These are phyloP conservation scores for Nephrotoma flavescens DNA, from an alignment of 2,888 invertebrate species.

Conservation along the genomic window DNA sequence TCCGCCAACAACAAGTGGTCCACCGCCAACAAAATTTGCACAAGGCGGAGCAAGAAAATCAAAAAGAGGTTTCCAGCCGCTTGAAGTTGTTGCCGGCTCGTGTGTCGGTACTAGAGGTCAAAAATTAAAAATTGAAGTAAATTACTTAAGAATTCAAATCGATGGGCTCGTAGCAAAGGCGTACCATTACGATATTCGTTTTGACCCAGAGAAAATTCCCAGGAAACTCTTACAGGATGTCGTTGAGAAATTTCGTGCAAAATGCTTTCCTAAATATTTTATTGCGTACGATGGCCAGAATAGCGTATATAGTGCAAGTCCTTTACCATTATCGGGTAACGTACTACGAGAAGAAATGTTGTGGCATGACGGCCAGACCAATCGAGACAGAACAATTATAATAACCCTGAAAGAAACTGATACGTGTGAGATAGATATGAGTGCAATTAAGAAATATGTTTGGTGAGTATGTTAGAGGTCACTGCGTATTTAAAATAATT, in stretches of 20 bases:
- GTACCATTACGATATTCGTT: slow-evolving; percentile 70
- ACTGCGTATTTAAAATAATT: too few species aligned
- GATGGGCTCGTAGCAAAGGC: slow-evolving; percentile 31
- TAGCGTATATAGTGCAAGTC: slow-evolving; percentile 39
- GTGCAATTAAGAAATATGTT: slow-evolving; percentile 20
- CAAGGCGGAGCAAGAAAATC: neutral
- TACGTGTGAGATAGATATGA: slow-evolving; percentile 19
- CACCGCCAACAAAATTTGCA: too few species aligned
- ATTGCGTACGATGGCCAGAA: slow-evolving; percentile 63
- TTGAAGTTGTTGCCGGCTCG: neutral
- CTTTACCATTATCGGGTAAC: slow-evolving; percentile 11
- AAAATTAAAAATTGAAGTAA: slow-evolving; percentile 38
- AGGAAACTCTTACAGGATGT: slow-evolving; percentile 42
- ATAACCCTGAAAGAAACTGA: slow-evolving; percentile 19
- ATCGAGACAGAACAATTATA: slow-evolving; percentile 16
- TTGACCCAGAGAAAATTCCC: slow-evolving; percentile 50
- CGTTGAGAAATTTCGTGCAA: slow-evolving; percentile 28
- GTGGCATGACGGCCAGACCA: neutral
- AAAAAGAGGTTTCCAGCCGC: neutral
- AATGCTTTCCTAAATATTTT: slow-evolving; percentile 29
- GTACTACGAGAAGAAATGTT: neutral
- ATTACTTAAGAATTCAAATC: slow-evolving; percentile 46
- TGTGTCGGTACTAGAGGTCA: slow-evolving; percentile 29
- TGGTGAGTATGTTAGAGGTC: neutral
- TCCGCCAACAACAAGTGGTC: too few species aligned